phyloP scores from a whole-genome alignment of 2,797 vertebrate species.

The Erethizon dorsatum region DNA sequence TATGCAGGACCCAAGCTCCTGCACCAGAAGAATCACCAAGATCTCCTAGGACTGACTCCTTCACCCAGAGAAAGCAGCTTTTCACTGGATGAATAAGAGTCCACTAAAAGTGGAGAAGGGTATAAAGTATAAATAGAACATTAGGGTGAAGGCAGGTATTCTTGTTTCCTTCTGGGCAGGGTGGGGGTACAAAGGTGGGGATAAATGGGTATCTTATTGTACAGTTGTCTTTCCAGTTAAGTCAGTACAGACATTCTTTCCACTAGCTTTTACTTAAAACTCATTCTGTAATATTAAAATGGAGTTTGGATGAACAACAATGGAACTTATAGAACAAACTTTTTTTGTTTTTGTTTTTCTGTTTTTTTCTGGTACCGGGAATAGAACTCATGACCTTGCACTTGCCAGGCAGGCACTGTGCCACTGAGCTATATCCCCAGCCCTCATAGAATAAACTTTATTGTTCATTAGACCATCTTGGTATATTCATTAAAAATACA shows the following conservation, averaged over 20 bases:
- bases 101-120: background rate
- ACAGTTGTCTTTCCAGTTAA: conserved; percentile 12
- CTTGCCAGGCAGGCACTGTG: too few relatives aligned
- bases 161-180: background rate
- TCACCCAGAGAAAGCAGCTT: conserved; percentile 14
- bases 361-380: too few relatives aligned
- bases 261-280: conserved; percentile 45
- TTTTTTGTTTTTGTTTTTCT: background rate
- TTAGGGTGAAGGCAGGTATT: background rate
- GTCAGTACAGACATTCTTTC: conserved; percentile 16
- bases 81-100: background rate
- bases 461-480: background rate
- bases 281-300: conserved; percentile 27
- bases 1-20: background rate
- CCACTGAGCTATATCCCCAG: too few relatives aligned
- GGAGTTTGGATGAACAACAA: conserved; percentile 43
- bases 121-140: background rate
- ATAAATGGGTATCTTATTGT: background rate
- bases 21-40: background rate
- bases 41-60: background rate
- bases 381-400: too few relatives aligned
- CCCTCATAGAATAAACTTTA: conserved; percentile 25
- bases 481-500: conserved; percentile 10
- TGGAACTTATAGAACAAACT: conserved; percentile 21
- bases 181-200: background rate